Evolutionary conservation across 2,888 invertebrate species (phyloP).

Genomic region (Sinelater perroti): DNA sequence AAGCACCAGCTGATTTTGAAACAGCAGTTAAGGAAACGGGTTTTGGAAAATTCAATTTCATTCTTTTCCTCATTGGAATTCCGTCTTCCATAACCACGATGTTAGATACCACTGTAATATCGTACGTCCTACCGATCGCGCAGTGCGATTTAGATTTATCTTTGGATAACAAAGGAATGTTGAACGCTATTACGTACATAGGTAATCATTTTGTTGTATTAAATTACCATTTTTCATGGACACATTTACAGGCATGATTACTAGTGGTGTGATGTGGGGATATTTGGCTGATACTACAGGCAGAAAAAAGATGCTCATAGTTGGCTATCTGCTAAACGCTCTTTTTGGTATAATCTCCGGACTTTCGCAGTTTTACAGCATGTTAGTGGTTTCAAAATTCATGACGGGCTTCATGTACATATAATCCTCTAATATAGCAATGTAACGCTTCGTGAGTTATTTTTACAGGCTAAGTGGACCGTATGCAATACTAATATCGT

Average conservation of each 20-base stretch:
- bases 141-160: conserved; percentile 77
- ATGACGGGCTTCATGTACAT: conserved; percentile 75
- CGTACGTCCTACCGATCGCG: conserved; percentile 78
- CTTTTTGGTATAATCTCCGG: conserved; percentile 71
- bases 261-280: conserved; percentile 80
- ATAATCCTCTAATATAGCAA: background rate
- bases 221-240: background rate
- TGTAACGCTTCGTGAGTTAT: background rate
- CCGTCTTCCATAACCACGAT: conserved; percentile 74
- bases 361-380: conserved; percentile 71
- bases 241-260: conserved; percentile 74
- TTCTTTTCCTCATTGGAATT: conserved; percentile 67
- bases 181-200: conserved; percentile 76
- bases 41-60: conserved; percentile 75
- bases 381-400: conserved; percentile 75
- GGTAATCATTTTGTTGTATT: too few relatives aligned
- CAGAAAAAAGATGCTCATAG: conserved; percentile 71
- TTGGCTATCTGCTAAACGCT: conserved; percentile 71
- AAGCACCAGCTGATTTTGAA: conserved; percentile 69
- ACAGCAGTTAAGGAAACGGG: conserved; percentile 73
- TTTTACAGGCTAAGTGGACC: conserved; percentile 72
- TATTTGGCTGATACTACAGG: conserved; percentile 79
- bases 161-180: conserved; percentile 73
- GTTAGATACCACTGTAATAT: conserved; percentile 76
- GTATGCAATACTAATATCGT: conserved; percentile 75